Evolutionary conservation across 1,140 invertebrate species (phyloP).

Genomic region (Mylabris phalerata): DNA sequence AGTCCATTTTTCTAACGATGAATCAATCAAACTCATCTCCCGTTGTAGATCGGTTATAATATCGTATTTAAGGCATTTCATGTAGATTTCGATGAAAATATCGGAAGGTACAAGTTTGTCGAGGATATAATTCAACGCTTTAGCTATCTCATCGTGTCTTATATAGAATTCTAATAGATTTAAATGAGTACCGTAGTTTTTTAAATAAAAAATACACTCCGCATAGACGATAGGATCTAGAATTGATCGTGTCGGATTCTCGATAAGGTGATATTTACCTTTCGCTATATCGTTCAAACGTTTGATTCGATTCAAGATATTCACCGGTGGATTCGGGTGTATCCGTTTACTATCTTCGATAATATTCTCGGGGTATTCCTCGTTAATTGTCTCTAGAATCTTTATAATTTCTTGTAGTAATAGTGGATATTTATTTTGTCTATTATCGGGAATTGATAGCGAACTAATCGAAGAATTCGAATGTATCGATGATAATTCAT

Average conservation of each 20-base stretch:
- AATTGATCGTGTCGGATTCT: constrained; percentile 9
- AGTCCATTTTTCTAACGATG: constrained; percentile 57
- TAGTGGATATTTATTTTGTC: constrained; percentile 52
- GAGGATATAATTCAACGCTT: constrained; percentile 56
- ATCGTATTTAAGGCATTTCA: constrained; percentile 56
- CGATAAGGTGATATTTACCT: constrained; percentile 33
- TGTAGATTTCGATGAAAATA: constrained; percentile 65
- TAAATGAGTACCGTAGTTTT: constrained; percentile 60
- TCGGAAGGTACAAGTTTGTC: constrained; percentile 59
- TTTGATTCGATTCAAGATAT: constrained; percentile 43
- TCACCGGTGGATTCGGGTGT: constrained; percentile 34
- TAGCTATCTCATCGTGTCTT: constrained; percentile 52
- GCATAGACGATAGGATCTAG: constrained; percentile 54
- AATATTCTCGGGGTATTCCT: constrained; percentile 24
- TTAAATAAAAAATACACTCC: constrained; percentile 66
- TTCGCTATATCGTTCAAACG: constrained; percentile 42
- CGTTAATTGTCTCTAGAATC: constrained; percentile 51
- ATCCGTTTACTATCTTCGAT: constrained; percentile 12
- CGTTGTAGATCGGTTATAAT: constrained; percentile 53
- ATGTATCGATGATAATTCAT: constrained; percentile 38
- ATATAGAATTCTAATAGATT: constrained; percentile 65
- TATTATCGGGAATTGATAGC: constrained; percentile 35
- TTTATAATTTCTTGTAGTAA: constrained; percentile 61
- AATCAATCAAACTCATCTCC: constrained; percentile 54
- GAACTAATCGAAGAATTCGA: neutral